Conservation (phyloP, 2,797 vertebrate species). For the Clarias pachynema region DNA sequence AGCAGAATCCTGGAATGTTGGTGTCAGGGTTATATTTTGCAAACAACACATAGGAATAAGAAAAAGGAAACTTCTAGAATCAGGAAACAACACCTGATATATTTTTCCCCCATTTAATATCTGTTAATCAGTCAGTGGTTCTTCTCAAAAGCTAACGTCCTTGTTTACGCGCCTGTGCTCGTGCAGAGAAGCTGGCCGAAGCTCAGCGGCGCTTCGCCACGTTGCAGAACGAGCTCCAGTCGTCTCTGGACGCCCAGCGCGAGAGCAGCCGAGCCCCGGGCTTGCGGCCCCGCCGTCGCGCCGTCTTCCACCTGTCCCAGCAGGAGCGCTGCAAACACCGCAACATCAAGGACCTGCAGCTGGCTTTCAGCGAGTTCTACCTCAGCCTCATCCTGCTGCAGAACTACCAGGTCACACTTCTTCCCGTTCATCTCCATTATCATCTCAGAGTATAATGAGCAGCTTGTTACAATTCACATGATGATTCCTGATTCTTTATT, state of each 20-base stretch:
- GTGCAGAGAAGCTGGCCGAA: constrained; percentile 92
- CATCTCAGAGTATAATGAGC: neutral
- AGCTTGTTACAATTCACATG: neutral
- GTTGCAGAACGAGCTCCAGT: constrained; percentile 95
- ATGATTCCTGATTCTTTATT: neutral
- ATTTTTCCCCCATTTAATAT: neutral
- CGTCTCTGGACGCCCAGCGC: constrained; percentile 92
- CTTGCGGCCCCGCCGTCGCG: constrained; percentile 84
- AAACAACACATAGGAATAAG: too few relatives aligned
- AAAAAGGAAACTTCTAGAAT: neutral
- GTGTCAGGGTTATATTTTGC: too few relatives aligned
- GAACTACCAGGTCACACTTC: constrained; percentile 80
- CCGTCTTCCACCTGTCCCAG: constrained; percentile 93
- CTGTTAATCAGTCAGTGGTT: neutral
- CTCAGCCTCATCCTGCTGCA: constrained; percentile 98
- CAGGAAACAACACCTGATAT: neutral
- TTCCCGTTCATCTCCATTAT: neutral
- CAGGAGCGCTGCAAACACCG: constrained; percentile 93
- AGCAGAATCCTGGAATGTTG: too few relatives aligned
- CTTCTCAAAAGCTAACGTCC: neutral
- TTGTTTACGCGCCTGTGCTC: too few relatives aligned
- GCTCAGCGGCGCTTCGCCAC: constrained; percentile 95
- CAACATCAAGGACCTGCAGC: constrained; percentile 96
- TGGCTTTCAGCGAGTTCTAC: constrained; percentile 99
- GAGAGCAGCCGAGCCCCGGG: constrained; percentile 82